A percentile compares a stretch with the other conserved stretches of the same genome.
Evolutionary conservation across 1,140 invertebrate species (phyloP).

Genomic region (Danaus plexippus): DNA sequence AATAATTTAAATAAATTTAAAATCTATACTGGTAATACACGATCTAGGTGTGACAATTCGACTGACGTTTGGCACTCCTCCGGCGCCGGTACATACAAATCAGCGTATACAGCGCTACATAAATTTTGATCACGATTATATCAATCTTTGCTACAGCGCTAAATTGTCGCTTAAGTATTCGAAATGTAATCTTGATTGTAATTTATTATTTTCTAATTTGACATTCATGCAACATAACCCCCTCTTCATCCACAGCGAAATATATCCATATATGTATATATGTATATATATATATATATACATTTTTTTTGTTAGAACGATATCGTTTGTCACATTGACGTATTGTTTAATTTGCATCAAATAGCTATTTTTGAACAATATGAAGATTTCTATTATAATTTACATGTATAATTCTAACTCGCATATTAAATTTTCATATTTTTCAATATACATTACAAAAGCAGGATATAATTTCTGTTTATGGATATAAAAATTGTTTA

Average conservation of each 20-base stretch:
- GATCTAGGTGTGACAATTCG: slow-evolving; percentile 17
- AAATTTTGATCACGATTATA: slow-evolving; percentile 16
- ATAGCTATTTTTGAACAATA: slow-evolving; percentile 3
- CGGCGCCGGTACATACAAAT: slow-evolving; percentile 18
- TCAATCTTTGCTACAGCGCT: slow-evolving; percentile 13
- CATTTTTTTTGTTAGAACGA: slow-evolving; percentile 10
- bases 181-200: slow-evolving; percentile 13
- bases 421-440: too few relatives aligned
- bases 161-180: slow-evolving; percentile 6
- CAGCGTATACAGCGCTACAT: slow-evolving; percentile 17
- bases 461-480: too few relatives aligned
- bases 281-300: too few relatives aligned
- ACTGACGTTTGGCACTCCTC: slow-evolving; percentile 23
- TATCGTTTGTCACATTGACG: slow-evolving; percentile 9
- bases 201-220: slow-evolving; percentile 23
- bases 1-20: too few relatives aligned
- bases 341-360: slow-evolving; percentile 16
- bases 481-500: too few relatives aligned
- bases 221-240: slow-evolving; percentile 15
- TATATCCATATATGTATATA: slow-evolving; percentile 4
- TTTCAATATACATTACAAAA: too few relatives aligned
- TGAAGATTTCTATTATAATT: too few relatives aligned
- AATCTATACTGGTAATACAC: too few relatives aligned
- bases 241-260: slow-evolving; percentile 11
- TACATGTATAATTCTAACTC: too few relatives aligned